Percentiles rank a stretch among this genome's conserved stretches.
Conservation (phyloP, 2,797 vertebrate species). For the Anguilla marmorata region DNA sequence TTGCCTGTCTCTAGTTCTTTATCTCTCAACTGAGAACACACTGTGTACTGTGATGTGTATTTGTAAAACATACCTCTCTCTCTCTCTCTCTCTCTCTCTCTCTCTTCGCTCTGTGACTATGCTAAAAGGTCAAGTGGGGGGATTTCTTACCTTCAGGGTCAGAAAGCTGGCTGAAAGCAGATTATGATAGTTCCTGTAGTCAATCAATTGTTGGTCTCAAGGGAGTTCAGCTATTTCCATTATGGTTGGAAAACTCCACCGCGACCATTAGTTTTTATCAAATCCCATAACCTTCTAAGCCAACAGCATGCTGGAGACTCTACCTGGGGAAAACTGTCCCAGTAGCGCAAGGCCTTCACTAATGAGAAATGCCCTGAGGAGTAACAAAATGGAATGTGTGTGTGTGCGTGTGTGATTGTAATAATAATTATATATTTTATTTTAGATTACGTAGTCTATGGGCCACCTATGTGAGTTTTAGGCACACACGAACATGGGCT, state of each 20-base stretch:
- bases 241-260: slow-evolving; percentile 56
- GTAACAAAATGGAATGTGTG: background rate
- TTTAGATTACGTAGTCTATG: background rate
- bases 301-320: background rate
- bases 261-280: slow-evolving; percentile 47
- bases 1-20: background rate
- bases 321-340: background rate
- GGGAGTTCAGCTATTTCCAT: slow-evolving; percentile 66
- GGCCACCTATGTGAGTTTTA: background rate
- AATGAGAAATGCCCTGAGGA: background rate
- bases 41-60: background rate
- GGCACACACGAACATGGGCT: background rate
- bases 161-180: slow-evolving; percentile 52
- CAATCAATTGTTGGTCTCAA: slow-evolving; percentile 63
- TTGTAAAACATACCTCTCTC: background rate
- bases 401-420: background rate
- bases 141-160: slow-evolving; percentile 55
- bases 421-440: background rate
- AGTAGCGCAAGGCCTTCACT: background rate
- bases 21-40: background rate
- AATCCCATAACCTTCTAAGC: slow-evolving; percentile 65
- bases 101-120: background rate
- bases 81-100: background rate
- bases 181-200: slow-evolving; percentile 71
- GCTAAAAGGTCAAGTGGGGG: slow-evolving; percentile 52